Percentiles rank a stretch among this genome's conserved stretches.
These are phyloP conservation scores for Protobothrops mucrosquamatus DNA, from an alignment of 2,113 vertebrate genomes.

Conservation along the genomic window DNA sequence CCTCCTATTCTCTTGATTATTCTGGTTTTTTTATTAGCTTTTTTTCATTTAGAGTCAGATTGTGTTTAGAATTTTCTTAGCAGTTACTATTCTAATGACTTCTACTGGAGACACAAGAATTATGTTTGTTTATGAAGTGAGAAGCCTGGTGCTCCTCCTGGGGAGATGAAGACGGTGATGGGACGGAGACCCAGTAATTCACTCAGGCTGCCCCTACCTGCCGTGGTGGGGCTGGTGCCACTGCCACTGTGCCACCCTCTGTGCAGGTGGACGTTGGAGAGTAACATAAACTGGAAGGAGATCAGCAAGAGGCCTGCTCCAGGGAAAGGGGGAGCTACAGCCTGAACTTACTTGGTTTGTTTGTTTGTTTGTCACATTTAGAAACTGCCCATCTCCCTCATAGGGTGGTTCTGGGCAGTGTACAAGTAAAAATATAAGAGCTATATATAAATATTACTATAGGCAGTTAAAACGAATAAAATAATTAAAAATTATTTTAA, in stretches of 20 bases:
- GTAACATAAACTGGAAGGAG: background rate
- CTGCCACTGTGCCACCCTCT: background rate
- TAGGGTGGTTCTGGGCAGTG: background rate
- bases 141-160: background rate
- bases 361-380: background rate
- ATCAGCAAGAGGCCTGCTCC: background rate
- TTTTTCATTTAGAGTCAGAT: background rate
- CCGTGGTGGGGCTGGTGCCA: too few relatives aligned
- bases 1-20: background rate
- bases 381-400: background rate
- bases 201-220: background rate
- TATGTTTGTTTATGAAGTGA: background rate
- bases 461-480: background rate
- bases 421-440: background rate
- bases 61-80: background rate
- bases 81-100: background rate
- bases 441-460: background rate
- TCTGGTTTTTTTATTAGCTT: background rate
- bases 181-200: background rate
- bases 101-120: background rate
- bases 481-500: background rate
- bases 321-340: too few relatives aligned
- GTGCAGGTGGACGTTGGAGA: background rate
- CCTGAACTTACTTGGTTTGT: background rate
- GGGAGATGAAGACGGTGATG: background rate